Conservation (phyloP, 2,888 invertebrate genomes). For the Tiliacea citrago region DNA sequence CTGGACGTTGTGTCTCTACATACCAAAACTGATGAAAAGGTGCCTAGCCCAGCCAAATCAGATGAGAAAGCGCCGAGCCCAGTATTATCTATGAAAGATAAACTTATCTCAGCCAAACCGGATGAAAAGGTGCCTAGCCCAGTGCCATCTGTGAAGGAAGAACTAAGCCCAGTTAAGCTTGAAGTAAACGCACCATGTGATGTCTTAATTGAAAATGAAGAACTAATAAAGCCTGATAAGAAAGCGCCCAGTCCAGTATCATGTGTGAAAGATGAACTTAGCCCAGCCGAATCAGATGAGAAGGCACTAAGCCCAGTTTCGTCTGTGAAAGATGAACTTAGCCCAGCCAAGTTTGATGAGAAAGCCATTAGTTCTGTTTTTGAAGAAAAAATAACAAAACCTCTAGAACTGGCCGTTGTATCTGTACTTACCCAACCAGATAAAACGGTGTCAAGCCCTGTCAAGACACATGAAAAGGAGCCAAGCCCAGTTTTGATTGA, state of each 20-base stretch:
- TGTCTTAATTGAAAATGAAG: background rate
- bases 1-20: no score
- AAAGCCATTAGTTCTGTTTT: background rate
- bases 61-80: background rate
- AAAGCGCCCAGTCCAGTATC: background rate
- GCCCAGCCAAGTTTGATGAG: slow-evolving; percentile 11
- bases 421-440: background rate
- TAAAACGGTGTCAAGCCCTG: background rate
- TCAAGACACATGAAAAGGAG: background rate
- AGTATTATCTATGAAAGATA: background rate
- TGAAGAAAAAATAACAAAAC: background rate
- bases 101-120: background rate
- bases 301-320: accelerated
- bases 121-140: background rate
- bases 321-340: background rate
- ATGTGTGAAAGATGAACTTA: background rate
- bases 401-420: background rate
- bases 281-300: background rate
- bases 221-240: background rate
- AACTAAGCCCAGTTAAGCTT: background rate
- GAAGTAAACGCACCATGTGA: background rate
- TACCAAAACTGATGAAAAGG: slow-evolving; percentile 39
- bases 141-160: background rate
- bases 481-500: background rate
- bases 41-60: slow-evolving; percentile 17